Base-by-base conservation (phyloP, 2,113 vertebrate species). In the Petrocephalus zakoni region DNA sequence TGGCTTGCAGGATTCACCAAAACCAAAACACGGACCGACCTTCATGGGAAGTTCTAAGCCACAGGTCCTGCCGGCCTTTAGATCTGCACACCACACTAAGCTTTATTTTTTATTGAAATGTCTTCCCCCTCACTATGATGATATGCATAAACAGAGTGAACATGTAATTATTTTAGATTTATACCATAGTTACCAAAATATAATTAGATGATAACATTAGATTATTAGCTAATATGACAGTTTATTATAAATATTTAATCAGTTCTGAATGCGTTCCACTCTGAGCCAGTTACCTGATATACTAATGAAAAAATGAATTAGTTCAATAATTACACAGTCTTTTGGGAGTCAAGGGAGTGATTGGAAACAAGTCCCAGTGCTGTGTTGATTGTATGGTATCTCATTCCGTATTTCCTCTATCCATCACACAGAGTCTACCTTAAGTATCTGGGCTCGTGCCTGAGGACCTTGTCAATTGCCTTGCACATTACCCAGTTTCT, bases 231-330 rank as follows among this genome's bases (percentile, higher is more conserved):
- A 83, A 83, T 83, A 47, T 49, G 37, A 22, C 10, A n/a, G 10
- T 83, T 46, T 46, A 83, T 83, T 22, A 49, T 46, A 83, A 49
- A 83, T 83, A 83, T 83, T 83, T 47, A 83, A 83, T 83, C 10
- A 49, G 8, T 21, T 83, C 81, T 83, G 42, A 83, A 49, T 83
- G 81, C 49, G 81, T 49, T 49, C 46, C 46, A 42, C 81, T 83
- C 81, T 83, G 46, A 21, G 46, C 81, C 81, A 83, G 42, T 83
- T 21, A 83, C 22, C 46, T 83, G 46, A 83, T 83, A 49, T 46
- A 83, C 81, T 47, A 83, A 83, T 83, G 46, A 83, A 49, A 47
- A 49, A 83, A 83, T 49, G 8, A 83, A 83, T 83, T 83, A 83
- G 81, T n/a, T 83, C 81, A 49, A 47, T 83, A 47, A 83, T 83